A percentile compares a stretch with the other conserved stretches of the same genome.
phyloP scores from a whole-genome alignment of 2,797 vertebrate species.

The Rhabdophis nuchalis region DNA sequence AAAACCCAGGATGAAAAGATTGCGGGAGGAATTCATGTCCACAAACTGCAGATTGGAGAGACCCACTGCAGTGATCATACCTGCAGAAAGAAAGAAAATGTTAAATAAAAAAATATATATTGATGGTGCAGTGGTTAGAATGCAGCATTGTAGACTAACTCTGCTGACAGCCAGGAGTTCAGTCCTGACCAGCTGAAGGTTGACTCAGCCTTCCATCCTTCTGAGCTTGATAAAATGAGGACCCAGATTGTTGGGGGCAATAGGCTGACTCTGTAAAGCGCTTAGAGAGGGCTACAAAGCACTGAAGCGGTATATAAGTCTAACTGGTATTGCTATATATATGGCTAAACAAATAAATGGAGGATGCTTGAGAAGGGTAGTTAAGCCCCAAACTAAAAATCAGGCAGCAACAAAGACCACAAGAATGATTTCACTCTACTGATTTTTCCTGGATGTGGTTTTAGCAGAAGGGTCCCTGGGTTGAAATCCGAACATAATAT shows the following conservation, averaged over 20 bases:
- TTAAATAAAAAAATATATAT: background rate
- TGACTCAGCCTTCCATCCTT: no score
- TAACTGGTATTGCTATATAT: background rate
- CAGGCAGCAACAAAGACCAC: background rate
- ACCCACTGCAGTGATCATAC: constrained; percentile 96
- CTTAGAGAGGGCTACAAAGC: no score
- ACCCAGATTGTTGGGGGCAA: no score
- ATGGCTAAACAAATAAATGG: background rate
- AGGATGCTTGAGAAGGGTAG: no score
- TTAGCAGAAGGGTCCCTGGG: background rate
- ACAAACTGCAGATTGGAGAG: constrained; percentile 94
- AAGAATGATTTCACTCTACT: background rate
- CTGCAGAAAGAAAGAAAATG: constrained; percentile 60
- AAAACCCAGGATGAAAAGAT: constrained; percentile 94
- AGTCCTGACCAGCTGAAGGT: no score
- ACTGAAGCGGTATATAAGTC: no score
- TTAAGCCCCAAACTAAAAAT: background rate
- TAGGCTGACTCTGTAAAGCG: no score
- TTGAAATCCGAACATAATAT: background rate
- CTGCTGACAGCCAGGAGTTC: no score
- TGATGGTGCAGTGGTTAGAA: no score
- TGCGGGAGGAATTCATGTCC: constrained; percentile 94
- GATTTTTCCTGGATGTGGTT: background rate
- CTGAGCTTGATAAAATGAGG: no score
- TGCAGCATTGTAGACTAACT: no score